phyloP scores from a whole-genome alignment of 2,888 invertebrate species.

The Oscheius sp. region DNA sequence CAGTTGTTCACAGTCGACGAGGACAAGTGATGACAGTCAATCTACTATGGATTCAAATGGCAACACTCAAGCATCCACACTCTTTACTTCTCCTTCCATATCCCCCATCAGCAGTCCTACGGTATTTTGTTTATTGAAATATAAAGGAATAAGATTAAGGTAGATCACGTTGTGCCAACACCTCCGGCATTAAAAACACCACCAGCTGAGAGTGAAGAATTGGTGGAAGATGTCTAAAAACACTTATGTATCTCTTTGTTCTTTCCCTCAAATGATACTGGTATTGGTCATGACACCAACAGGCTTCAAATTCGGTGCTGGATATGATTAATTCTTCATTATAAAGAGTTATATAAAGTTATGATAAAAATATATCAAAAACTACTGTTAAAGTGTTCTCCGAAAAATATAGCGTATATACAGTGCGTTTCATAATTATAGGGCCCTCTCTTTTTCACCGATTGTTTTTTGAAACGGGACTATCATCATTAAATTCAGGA shows the following conservation, averaged over 20 bases:
- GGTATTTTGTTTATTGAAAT: not conserved
- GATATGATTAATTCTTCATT: no score
- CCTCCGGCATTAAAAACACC: not conserved
- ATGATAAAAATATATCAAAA: no score
- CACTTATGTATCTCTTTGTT: not conserved
- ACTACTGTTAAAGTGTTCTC: no score
- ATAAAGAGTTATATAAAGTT: no score
- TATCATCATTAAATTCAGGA: no score
- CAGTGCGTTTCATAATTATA: no score
- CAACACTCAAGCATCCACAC: slow-evolving; percentile 41
- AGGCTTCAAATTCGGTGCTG: no score
- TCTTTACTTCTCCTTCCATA: slow-evolving; percentile 28
- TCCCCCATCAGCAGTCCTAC: slow-evolving; percentile 26
- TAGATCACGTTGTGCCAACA: slow-evolving; percentile 28
- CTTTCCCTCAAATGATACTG: slow-evolving; percentile 3
- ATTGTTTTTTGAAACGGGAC: no score
- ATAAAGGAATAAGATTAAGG: not conserved
- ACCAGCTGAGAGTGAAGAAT: slow-evolving; percentile 12
- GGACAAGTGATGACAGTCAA: slow-evolving; percentile 40
- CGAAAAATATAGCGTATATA: no score
- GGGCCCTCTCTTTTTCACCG: no score
- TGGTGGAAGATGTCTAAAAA: slow-evolving; percentile 17
- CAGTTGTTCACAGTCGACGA: slow-evolving; percentile 47
- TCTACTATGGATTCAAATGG: slow-evolving; percentile 47
- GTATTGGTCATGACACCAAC: not conserved